These are phyloP conservation scores for Eospalax fontanierii DNA, from an alignment of 2,797 vertebrate species.

Conservation along the genomic window DNA sequence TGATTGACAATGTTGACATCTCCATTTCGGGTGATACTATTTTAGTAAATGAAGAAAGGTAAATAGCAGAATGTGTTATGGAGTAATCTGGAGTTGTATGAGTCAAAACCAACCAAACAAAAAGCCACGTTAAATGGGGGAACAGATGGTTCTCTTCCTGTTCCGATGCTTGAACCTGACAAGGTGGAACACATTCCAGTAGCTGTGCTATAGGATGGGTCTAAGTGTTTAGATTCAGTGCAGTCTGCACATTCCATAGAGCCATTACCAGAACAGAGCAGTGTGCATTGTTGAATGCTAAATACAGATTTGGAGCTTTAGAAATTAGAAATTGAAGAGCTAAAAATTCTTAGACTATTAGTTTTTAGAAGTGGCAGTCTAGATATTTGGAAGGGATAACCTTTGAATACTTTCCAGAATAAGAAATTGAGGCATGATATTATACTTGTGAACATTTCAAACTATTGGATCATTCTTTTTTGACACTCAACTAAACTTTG, in stretches of 20 bases:
- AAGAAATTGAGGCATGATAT: neutral
- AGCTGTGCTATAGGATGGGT: neutral
- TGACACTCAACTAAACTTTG: neutral
- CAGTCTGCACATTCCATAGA: neutral
- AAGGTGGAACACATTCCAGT: neutral
- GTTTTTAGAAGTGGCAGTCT: constrained; percentile 54
- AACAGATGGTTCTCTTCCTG: neutral
- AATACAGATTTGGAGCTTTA: neutral
- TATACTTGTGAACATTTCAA: constrained; percentile 3
- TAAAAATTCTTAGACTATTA: neutral
- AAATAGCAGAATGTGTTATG: constrained; percentile 6
- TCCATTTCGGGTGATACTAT: constrained; percentile 85
- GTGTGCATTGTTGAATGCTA: neutral
- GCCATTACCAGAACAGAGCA: neutral
- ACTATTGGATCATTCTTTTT: constrained; percentile 10
- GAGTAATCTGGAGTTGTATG: neutral
- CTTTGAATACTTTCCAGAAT: constrained; percentile 18
- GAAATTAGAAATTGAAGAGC: neutral
- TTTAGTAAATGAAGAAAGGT: constrained; percentile 90
- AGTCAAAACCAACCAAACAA: neutral
- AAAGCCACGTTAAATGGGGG: neutral
- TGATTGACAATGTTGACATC: constrained; percentile 90
- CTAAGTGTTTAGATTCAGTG: neutral
- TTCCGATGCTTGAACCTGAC: neutral
- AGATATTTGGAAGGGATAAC: neutral